Base-by-base conservation (phyloP, 92 coral and sea anemone species). In the Umimayanthus kanabou region DNA sequence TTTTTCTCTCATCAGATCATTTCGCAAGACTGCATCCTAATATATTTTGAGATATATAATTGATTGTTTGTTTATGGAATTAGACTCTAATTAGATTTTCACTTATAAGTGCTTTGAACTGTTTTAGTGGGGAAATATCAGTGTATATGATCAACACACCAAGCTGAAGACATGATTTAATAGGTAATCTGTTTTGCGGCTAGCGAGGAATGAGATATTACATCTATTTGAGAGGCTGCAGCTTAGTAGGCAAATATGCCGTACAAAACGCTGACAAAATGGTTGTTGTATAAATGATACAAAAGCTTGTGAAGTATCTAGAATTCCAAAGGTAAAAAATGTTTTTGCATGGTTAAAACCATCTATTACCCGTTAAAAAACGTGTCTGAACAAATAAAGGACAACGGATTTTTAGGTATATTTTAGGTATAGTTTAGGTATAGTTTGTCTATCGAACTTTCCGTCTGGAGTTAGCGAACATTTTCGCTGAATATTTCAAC, bases 31-130 rank as follows among this genome's bases (percentile, higher is more conserved):
- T 58, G 30, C 73, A 81, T 28, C 33, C 6, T 4, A 43, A 23
- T 28, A 42, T 53, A 53, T 75, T 75, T 75, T 70, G 28, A 81
- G 85, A 66, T 66, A 66, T 23, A 45, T 81, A 81, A 81, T 65
- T 81, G 85, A 39, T 30, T 81, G 75, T 66, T 81, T 81, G 40
- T 81, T 81, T 81, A 65, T 53, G 20, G 58, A 14, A n/a, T 64
- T 65, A 39, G n/a, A n/a, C 6, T 45, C 58, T 81, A 81, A 81
- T 81, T 81, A 81, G 85, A 81, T 81, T 81, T 81, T 81, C 85
- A 81, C 85, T 65, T 81, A 42, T 66, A 81, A 81, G 85, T 65
- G 85, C 85, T 65, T 81, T 81, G 42, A 20, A 81, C 85, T 81
- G 82, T 43, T 66, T 40, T 64, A 11, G 55, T 81, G 76, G 75